Conservation (phyloP, 2,113 vertebrate species). For the Ailurus styani region DNA sequence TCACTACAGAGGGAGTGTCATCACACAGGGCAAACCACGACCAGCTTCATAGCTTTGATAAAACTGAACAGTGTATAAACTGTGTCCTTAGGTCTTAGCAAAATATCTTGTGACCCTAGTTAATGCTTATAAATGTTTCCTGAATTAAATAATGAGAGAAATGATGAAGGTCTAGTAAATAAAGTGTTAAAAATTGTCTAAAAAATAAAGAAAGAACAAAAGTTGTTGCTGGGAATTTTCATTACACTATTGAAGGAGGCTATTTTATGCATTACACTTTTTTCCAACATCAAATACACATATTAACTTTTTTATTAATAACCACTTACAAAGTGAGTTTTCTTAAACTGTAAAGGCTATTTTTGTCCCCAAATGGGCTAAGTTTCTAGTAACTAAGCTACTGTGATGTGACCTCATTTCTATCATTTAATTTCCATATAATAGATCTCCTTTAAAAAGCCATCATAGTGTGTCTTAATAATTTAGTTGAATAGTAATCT, state of each 20-base stretch:
- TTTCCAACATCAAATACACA: background rate
- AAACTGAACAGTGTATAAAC: background rate
- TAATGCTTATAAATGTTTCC: background rate
- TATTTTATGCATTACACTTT: background rate
- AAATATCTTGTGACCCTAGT: background rate
- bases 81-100: background rate
- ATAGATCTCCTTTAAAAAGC: background rate
- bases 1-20: background rate
- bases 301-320: background rate
- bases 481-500: constrained; percentile 1
- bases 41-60: background rate
- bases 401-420: background rate
- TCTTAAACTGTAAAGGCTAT: background rate
- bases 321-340: background rate
- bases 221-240: background rate
- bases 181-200: background rate
- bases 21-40: background rate
- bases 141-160: constrained; percentile 2
- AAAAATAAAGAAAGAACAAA: background rate
- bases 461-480: background rate
- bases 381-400: background rate
- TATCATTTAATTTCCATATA: background rate
- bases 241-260: background rate
- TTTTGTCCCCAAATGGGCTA: background rate
- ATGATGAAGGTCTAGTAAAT: background rate